Evolutionary conservation across 2,888 invertebrate species (phyloP).

Genomic region (Ormyrus nitidulus): DNA sequence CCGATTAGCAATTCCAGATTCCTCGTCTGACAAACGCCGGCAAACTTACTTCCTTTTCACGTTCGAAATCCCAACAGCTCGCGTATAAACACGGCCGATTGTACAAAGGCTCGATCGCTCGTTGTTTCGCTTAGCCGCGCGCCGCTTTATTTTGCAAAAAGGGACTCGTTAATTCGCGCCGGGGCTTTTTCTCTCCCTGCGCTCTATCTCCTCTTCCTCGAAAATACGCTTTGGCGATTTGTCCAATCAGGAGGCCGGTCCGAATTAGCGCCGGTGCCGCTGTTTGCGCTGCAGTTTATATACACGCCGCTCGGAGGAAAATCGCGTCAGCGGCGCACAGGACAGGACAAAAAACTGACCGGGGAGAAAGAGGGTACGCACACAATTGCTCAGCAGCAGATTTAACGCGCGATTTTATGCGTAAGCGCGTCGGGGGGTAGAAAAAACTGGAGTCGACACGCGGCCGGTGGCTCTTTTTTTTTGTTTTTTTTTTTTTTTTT

Average conservation of each 20-base stretch:
- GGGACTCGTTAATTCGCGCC: constrained; percentile 38
- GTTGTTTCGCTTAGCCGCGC: not conserved
- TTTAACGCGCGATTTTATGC: constrained; percentile 14
- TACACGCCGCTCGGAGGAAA: not conserved
- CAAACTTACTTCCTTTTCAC: not conserved
- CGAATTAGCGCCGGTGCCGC: constrained; percentile 65
- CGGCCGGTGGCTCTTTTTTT: too few relatives aligned
- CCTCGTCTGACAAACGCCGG: too few relatives aligned
- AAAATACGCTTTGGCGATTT: constrained; percentile 68
- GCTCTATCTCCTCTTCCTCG: constrained; percentile 46
- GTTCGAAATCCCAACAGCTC: not conserved
- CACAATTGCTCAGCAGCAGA: not conserved
- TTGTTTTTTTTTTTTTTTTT: too few relatives aligned
- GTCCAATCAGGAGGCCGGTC: constrained; percentile 64
- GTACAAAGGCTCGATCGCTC: not conserved
- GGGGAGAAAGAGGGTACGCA: not conserved
- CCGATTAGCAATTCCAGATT: too few relatives aligned
- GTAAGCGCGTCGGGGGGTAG: not conserved
- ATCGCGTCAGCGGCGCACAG: not conserved
- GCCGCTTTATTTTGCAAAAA: constrained; percentile 32
- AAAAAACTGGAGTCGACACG: not conserved
- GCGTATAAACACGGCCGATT: not conserved
- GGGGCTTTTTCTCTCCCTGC: constrained; percentile 51
- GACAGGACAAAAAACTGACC: not conserved
- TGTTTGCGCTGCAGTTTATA: constrained; percentile 39